These are phyloP conservation scores for Ceratitis capitata DNA, from an alignment of 1,140 invertebrate species.

Conservation along the genomic window DNA sequence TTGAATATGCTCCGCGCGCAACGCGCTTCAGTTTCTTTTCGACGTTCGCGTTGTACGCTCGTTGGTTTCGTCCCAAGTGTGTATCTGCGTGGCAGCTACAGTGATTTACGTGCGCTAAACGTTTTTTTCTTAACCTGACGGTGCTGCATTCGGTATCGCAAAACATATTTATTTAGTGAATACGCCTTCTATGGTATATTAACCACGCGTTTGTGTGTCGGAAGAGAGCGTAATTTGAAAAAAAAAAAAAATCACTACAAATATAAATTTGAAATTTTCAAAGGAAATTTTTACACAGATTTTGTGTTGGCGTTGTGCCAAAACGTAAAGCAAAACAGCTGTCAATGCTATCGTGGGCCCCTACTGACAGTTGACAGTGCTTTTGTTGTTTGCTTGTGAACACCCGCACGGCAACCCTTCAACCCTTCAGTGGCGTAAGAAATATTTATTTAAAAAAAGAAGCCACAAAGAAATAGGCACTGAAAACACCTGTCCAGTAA, in stretches of 20 bases:
- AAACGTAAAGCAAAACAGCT: no score
- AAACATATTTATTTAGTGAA: background rate
- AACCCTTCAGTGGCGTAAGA: background rate
- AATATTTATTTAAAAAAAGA: background rate
- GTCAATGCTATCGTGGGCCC: background rate
- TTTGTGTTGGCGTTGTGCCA: background rate
- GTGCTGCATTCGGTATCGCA: background rate
- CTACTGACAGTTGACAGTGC: constrained; percentile 5
- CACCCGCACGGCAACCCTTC: background rate
- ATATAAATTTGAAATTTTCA: background rate
- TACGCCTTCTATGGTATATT: background rate
- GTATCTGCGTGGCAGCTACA: no score
- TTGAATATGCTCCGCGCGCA: constrained; percentile 47
- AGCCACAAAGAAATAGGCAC: background rate
- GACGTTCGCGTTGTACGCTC: constrained; percentile 58
- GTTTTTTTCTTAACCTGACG: background rate
- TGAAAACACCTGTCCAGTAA: background rate
- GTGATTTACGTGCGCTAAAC: constrained; percentile 14
- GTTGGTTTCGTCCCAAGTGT: constrained; percentile 44
- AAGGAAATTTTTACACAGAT: background rate
- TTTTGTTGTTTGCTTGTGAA: background rate
- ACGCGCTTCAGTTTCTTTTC: constrained; percentile 61
- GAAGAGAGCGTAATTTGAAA: background rate
- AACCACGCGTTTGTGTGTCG: background rate
- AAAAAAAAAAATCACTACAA: background rate